Conservation (phyloP, 2,113 vertebrate genomes). For the Willisornis vidua region DNA sequence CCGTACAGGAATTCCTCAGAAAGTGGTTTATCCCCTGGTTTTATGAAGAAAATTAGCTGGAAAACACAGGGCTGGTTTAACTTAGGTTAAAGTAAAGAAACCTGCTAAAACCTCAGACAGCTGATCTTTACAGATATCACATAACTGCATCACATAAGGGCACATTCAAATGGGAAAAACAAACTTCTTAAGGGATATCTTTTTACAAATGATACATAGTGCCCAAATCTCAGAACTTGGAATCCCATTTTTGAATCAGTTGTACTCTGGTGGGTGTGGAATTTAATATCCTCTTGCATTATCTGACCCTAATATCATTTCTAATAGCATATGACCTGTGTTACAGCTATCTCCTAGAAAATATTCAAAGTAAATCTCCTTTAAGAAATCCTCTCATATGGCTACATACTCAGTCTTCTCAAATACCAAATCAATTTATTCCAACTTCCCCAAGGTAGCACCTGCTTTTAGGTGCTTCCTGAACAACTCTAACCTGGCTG, state of each 20-base stretch:
- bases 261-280: background rate
- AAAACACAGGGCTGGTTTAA: background rate
- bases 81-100: background rate
- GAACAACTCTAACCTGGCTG: background rate
- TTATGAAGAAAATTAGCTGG: background rate
- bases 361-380: background rate
- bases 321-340: background rate
- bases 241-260: background rate
- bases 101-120: background rate
- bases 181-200: background rate
- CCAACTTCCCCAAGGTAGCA: background rate
- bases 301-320: background rate
- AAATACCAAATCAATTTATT: background rate
- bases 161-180: background rate
- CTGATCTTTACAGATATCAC: background rate
- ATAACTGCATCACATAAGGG: background rate
- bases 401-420: background rate
- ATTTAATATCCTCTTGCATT: background rate
- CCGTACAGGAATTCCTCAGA: background rate
- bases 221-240: background rate
- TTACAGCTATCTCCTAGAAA: background rate
- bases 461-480: background rate
- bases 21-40: background rate
- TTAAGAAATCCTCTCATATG: background rate
- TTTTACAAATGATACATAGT: background rate